Evolutionary conservation across 1,140 invertebrate species (phyloP).

Genomic region (Platyscapa corneri): DNA sequence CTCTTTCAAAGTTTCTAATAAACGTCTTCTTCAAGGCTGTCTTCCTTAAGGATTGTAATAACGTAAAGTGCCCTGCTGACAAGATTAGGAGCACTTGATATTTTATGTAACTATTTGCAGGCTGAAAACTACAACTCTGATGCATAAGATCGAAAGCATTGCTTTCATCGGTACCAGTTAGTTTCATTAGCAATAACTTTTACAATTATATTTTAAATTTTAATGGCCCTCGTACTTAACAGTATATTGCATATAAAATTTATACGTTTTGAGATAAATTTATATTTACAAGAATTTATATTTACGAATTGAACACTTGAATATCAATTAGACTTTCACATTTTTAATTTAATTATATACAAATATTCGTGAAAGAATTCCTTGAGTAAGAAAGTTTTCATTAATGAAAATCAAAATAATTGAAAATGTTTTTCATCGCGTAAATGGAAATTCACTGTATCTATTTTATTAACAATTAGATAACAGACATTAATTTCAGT

Average conservation of each 20-base stretch:
- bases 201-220: constrained; percentile 19
- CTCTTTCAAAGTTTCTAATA: constrained; percentile 34
- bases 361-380: neutral
- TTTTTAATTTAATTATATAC: neutral
- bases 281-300: neutral
- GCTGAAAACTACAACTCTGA: constrained; percentile 20
- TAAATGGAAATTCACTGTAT: neutral
- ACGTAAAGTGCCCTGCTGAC: constrained; percentile 39
- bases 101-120: constrained; percentile 42
- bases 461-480: neutral
- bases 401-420: neutral
- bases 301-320: too few relatives aligned
- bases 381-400: neutral
- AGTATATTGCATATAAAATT: neutral
- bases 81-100: constrained; percentile 42
- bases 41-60: constrained; percentile 35
- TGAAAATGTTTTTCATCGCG: neutral
- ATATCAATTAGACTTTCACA: neutral
- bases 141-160: neutral
- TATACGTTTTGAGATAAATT: too few relatives aligned
- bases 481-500: neutral
- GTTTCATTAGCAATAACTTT: constrained; percentile 17
- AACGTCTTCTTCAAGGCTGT: constrained; percentile 11
- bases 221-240: neutral
- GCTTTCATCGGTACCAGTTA: neutral